phyloP scores from a whole-genome alignment of 64 coral and sea anemone species.

The Pachyseris speciosa region DNA sequence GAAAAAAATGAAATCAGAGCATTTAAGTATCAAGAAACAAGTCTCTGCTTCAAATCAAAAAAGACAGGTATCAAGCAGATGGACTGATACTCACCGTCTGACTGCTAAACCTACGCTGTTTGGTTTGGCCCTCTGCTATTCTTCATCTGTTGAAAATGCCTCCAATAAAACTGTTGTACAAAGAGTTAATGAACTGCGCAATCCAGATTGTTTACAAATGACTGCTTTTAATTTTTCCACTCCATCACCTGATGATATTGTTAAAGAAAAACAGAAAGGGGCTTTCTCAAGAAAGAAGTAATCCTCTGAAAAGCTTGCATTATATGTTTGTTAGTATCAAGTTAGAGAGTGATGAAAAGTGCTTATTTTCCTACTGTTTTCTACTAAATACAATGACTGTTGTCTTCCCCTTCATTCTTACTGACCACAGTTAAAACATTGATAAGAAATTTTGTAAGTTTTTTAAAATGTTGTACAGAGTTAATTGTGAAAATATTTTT shows the following conservation, averaged over 20 bases:
- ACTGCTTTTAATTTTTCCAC: conserved; percentile 69
- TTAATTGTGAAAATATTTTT: too few species aligned
- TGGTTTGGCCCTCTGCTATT: conserved; percentile 65
- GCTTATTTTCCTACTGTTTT: too few species aligned
- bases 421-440: too few species aligned
- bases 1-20: neutral
- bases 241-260: conserved; percentile 92
- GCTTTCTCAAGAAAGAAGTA: conserved; percentile 60
- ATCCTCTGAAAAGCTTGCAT: neutral
- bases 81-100: neutral
- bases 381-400: too few species aligned
- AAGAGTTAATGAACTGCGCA: conserved; percentile 19
- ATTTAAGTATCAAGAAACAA: neutral
- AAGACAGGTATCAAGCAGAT: neutral
- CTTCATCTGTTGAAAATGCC: neutral
- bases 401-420: too few species aligned
- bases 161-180: neutral
- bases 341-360: too few species aligned
- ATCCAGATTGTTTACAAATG: conserved; percentile 7
- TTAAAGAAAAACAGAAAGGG: conserved; percentile 72
- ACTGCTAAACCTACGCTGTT: conserved; percentile 77
- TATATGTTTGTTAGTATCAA: too few species aligned
- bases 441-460: too few species aligned
- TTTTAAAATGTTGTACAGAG: too few species aligned
- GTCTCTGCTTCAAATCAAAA: neutral